Percentiles rank a stretch among this genome's conserved stretches.
Evolutionary conservation across 1,140 invertebrate genomes (phyloP).

Genomic region (Hyposmocoma kahamanoa): DNA sequence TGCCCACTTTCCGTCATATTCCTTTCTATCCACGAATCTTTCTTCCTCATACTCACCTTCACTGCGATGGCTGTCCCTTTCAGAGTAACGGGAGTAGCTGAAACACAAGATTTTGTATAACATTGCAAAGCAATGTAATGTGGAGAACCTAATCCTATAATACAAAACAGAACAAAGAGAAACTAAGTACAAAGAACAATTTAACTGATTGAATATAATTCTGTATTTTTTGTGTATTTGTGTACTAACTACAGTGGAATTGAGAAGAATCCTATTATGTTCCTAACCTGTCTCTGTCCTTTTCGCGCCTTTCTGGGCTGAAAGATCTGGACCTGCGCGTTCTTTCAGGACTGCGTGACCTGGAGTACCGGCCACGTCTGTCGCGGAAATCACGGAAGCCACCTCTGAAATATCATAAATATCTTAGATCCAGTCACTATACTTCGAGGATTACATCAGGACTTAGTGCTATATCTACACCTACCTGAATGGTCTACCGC

Average conservation of each 20-base stretch:
- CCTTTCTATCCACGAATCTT: conserved; percentile 74
- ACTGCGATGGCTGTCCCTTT: conserved; percentile 79
- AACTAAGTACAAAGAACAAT: too few species aligned
- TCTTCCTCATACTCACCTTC: conserved; percentile 83
- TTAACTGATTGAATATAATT: too few species aligned
- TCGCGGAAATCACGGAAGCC: conserved; percentile 80
- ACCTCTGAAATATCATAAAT: conserved; percentile 32
- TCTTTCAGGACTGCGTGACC: conserved; percentile 64
- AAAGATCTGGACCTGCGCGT: conserved; percentile 74
- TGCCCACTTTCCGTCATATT: conserved; percentile 78
- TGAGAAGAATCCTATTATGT: too few species aligned
- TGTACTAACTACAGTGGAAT: too few species aligned
- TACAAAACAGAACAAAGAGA: too few species aligned
- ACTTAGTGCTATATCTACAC: too few species aligned
- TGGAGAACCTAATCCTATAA: too few species aligned
- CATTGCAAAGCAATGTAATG: too few species aligned
- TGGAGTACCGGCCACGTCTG: conserved; percentile 70
- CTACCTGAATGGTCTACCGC: conserved; percentile 64
- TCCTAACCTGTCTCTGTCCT: conserved; percentile 67
- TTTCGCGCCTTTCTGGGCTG: conserved; percentile 71
- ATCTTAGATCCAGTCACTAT: too few species aligned
- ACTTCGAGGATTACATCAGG: too few species aligned
- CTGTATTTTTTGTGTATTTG: too few species aligned
- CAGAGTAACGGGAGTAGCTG: conserved; percentile 65
- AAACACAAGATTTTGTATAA: too few species aligned